A percentile compares a stretch with the other conserved stretches of the same genome.
Conservation (phyloP, 2,888 invertebrate genomes). For the Trachelus stipa region DNA sequence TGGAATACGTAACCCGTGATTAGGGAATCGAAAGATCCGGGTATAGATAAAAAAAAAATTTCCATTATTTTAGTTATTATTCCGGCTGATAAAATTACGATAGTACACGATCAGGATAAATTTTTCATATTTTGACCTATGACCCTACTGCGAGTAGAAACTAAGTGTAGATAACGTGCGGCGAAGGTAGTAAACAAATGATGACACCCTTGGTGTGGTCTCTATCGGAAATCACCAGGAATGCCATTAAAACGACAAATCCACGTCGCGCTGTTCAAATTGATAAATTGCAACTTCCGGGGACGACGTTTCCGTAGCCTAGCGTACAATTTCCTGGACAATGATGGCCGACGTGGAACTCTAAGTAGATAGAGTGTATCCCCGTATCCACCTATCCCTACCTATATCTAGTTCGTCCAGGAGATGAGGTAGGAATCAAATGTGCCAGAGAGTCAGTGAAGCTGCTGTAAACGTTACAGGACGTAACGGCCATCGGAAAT, state of each 20-base stretch:
- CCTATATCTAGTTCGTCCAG: not conserved
- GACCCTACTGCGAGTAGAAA: not conserved
- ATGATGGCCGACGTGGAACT: slow-evolving; percentile 37
- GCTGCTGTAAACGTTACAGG: slow-evolving; percentile 21
- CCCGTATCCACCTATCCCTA: too few relatives aligned
- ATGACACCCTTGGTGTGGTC: not conserved
- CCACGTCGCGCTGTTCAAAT: slow-evolving; percentile 33
- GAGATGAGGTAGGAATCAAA: not conserved
- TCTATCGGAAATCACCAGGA: not conserved
- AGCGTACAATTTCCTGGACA: slow-evolving; percentile 63
- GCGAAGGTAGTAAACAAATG: not conserved
- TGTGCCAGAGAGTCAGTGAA: slow-evolving; percentile 14
- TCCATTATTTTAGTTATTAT: too few relatives aligned
- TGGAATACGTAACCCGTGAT: not conserved
- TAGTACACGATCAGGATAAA: not conserved
- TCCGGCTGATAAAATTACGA: not conserved
- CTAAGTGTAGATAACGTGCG: not conserved
- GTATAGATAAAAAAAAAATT: not conserved
- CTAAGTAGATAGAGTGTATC: not conserved
- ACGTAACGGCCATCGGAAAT: slow-evolving; percentile 63
- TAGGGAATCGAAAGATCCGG: not conserved
- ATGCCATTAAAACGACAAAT: not conserved
- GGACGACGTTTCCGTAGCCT: slow-evolving; percentile 59
- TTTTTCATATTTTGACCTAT: not conserved
- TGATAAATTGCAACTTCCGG: slow-evolving; percentile 66